phyloP scores from a whole-genome alignment of 2,797 vertebrate species.

The Sebastes wilsoni region DNA sequence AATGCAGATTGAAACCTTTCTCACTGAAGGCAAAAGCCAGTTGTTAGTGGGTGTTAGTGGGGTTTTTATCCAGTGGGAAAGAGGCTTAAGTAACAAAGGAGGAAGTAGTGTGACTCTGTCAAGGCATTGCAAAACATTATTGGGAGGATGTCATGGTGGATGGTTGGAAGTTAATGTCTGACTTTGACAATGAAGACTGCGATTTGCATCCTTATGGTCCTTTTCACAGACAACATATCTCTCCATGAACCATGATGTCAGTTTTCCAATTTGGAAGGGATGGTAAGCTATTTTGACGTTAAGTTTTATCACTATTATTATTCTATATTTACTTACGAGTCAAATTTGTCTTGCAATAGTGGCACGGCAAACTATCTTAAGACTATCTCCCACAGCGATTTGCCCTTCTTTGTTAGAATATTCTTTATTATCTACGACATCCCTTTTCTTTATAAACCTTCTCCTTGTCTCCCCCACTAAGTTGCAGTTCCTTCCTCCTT shows the following conservation, averaged over 20 bases:
- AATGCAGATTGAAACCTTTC: too few relatives aligned
- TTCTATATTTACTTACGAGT: not conserved
- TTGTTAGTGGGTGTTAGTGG: too few relatives aligned
- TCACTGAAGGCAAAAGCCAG: too few relatives aligned
- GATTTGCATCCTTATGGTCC: not conserved
- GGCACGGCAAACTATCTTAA: not conserved
- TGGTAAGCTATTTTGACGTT: not conserved
- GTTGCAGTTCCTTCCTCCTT: not conserved
- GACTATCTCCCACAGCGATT: not conserved
- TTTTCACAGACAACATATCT: not conserved
- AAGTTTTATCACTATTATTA: not conserved
- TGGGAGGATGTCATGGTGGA: not conserved
- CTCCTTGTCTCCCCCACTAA: not conserved
- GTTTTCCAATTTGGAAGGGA: not conserved
- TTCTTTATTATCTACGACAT: not conserved
- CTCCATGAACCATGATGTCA: not conserved
- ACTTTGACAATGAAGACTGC: not conserved
- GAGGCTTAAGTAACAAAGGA: not conserved
- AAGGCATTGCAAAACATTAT: not conserved
- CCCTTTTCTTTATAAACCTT: not conserved
- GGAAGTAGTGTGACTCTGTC: not conserved
- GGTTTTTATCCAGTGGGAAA: too few relatives aligned
- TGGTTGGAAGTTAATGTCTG: not conserved
- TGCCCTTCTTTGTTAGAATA: not conserved
- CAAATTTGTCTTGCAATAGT: not conserved